Conservation (phyloP, 2,888 invertebrate genomes). For the Xestia c-nigrum region DNA sequence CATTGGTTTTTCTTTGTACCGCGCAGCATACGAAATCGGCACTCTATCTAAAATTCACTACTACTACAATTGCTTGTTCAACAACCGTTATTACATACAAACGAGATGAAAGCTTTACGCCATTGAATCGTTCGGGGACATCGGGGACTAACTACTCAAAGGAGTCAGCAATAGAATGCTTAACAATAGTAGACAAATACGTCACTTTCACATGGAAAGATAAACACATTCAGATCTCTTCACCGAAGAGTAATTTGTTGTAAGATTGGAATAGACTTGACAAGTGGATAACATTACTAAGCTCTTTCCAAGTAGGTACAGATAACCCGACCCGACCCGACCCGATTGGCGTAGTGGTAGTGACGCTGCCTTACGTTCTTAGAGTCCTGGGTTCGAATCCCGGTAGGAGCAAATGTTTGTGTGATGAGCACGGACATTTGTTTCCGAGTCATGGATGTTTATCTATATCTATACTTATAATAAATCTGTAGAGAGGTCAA, state of each 20-base stretch:
- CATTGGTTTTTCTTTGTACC: not conserved
- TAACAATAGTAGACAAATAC: constrained; percentile 61
- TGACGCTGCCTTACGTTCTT: too few species aligned
- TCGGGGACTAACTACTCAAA: constrained; percentile 36
- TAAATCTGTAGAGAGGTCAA: too few species aligned
- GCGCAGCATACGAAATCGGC: not conserved
- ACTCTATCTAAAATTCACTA: not conserved
- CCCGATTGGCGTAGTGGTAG: too few species aligned
- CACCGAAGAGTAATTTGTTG: constrained; percentile 12
- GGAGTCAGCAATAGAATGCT: constrained; percentile 23
- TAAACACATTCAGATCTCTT: constrained; percentile 58
- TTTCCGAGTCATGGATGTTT: too few species aligned
- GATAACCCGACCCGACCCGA: too few species aligned
- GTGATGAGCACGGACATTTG: too few species aligned
- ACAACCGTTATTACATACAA: constrained; percentile 15
- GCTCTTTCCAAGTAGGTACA: too few species aligned
- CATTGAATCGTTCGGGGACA: constrained; percentile 17
- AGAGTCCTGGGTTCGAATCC: too few species aligned
- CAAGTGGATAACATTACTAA: not conserved
- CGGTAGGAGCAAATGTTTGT: too few species aligned
- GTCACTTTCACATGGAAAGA: constrained; percentile 64
- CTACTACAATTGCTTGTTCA: not conserved
- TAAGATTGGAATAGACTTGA: constrained; percentile 12
- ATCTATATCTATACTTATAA: too few species aligned
- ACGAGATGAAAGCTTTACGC: constrained; percentile 9